A percentile compares a stretch with the other conserved stretches of the same genome.
Conservation (phyloP, 2,888 invertebrate species). For the Tenthredo distinguenda region DNA sequence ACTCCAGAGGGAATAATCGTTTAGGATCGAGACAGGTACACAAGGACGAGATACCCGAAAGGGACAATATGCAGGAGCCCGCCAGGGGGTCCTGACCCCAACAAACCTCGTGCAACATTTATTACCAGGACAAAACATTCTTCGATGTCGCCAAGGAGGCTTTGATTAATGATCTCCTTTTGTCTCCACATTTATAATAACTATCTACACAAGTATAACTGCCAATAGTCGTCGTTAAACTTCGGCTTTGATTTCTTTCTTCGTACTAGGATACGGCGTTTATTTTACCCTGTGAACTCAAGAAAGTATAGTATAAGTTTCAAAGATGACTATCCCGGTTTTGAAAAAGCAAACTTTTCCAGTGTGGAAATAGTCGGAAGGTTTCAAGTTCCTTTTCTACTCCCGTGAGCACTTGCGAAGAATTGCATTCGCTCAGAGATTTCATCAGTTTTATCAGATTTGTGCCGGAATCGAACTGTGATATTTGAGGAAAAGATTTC, state of each 20-base stretch:
- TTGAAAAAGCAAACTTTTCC: not conserved
- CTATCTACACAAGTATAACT: not conserved
- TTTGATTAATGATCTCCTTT: constrained; percentile 63
- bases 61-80: constrained; percentile 45
- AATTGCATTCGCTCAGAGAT: not conserved
- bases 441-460: not conserved
- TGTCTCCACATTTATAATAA: constrained; percentile 60
- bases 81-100: constrained; percentile 46
- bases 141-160: constrained; percentile 58
- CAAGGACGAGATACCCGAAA: constrained; percentile 43
- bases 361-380: not conserved
- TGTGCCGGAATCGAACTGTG: not conserved
- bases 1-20: constrained; percentile 44
- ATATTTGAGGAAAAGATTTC: constrained; percentile 6
- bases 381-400: not conserved
- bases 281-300: not conserved
- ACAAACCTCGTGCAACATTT: constrained; percentile 46
- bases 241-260: not conserved
- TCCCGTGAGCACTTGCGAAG: not conserved
- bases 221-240: not conserved
- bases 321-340: not conserved
- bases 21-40: constrained; percentile 50
- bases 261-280: not conserved
- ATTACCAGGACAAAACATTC: constrained; percentile 50
- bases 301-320: not conserved